A percentile compares a stretch with the other conserved stretches of the same genome.
Evolutionary conservation across 2,113 vertebrate species (phyloP).

Genomic region (Parus major): DNA sequence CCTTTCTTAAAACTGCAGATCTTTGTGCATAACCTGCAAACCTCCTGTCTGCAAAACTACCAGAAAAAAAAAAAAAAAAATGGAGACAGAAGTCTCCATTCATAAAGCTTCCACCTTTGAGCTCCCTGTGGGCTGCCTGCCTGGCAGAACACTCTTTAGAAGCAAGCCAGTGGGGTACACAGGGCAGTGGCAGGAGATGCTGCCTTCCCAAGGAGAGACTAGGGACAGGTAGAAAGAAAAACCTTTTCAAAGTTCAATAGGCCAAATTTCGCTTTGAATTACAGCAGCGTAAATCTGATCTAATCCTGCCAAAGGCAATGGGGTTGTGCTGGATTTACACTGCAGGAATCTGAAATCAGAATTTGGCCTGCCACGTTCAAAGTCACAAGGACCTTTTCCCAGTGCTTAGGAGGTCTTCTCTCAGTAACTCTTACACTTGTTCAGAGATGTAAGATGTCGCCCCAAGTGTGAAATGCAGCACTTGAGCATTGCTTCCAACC

Average conservation of each 20-base stretch:
- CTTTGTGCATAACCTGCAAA: neutral
- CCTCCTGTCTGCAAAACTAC: neutral
- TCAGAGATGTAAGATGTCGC: neutral
- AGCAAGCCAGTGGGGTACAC: neutral
- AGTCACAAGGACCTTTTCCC: neutral
- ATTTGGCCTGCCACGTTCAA: neutral
- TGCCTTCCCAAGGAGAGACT: neutral
- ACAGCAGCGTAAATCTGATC: neutral
- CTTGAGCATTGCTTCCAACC: neutral
- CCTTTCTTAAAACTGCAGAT: slow-evolving; percentile 17
- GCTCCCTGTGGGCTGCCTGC: neutral
- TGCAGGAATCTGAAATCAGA: neutral
- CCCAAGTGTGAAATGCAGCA: neutral
- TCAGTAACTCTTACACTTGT: neutral
- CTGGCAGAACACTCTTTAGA: neutral
- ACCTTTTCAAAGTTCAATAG: neutral
- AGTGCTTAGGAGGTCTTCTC: neutral
- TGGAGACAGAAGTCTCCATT: neutral
- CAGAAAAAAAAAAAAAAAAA: neutral
- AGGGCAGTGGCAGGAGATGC: neutral
- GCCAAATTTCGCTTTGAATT: slow-evolving; percentile 18
- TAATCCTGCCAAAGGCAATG: slow-evolving; percentile 2
- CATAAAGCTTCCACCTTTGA: neutral
- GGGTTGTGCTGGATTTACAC: neutral
- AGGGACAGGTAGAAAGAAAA: neutral